Base-by-base conservation (phyloP, 2,797 vertebrate genomes). In the Poecile montanus region DNA sequence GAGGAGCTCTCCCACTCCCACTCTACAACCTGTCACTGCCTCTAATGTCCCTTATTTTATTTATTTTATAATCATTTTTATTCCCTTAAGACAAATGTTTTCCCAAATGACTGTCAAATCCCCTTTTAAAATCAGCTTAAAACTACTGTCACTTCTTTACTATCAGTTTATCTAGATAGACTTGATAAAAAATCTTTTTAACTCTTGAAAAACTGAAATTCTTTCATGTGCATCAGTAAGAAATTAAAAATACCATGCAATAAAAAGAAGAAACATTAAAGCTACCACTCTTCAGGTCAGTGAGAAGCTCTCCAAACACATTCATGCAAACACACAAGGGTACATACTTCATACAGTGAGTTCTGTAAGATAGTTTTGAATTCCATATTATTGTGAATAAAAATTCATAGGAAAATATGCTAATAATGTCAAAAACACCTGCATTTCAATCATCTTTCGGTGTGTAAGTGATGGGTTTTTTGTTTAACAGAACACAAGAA, bases 391-490 rank as follows among this genome's bases (percentile, higher is more conserved):
- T 30, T 56, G 6, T 51, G 34, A 90, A 61, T 56, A 44, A 85
- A 77, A 85, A 60, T 9, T 51, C 2, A 3, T 29, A 29, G 84
- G 51, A 45, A 21, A 60, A 68, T 32, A 70, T 16, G 6, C 5
- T n/a, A 42, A 56, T 44, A 87, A 86, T 4, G 4, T 11, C 36
- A 80, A 88, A 87, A 53, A 7, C 22, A 40, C 5, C 3, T 30
- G 4, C 23, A 70, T 30, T 57, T 60, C 36, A 68, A 30, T 5
- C 44, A 66, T 45, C 10, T 67, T 81, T 67, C 53, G 9, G 5
- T 32, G 29, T 45, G 5, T 34, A 63, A n/a, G 23, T 20, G 8
- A 14, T 58, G 15, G 0, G 0, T 0, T 3, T 20, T n/a, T 40
- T 73, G 12, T 60, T 90, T 85, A 38, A 26, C 19, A 73, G 21